A percentile compares a stretch with the other conserved stretches of the same genome.
Conservation (phyloP, 1,140 invertebrate species). For the Aphelenchoides besseyi region DNA sequence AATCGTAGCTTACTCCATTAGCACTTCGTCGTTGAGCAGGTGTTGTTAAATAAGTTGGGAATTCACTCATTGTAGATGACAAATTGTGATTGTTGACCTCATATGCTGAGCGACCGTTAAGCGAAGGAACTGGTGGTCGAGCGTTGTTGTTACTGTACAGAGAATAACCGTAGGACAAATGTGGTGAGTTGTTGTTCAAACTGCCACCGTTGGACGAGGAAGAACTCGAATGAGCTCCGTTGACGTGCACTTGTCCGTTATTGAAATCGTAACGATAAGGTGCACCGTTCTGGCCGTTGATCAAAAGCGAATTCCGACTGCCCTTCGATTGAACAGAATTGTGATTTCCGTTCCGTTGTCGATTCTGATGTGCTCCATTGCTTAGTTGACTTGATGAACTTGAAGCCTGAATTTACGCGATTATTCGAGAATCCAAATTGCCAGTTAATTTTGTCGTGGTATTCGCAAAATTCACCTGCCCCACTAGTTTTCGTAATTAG, state of each 20-base stretch:
- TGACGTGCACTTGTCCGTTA: background rate
- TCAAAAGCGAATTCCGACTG: background rate
- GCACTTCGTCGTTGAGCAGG: background rate
- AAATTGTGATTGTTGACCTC: background rate
- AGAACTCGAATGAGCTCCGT: background rate
- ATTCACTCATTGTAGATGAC: slow-evolving; percentile 9
- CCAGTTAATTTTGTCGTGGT: too few relatives aligned
- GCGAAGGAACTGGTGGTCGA: background rate
- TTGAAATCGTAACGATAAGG: background rate
- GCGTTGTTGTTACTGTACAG: background rate
- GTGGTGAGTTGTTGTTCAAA: slow-evolving; percentile 12
- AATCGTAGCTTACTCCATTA: background rate
- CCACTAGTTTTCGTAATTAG: too few relatives aligned
- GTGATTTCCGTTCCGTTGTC: background rate
- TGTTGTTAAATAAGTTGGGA: slow-evolving; percentile 4
- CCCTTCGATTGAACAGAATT: background rate
- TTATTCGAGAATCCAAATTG: too few relatives aligned
- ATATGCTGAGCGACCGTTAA: background rate
- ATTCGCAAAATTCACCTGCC: too few relatives aligned
- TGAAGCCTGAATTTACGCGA: background rate
- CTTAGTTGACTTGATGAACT: background rate
- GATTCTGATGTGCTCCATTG: background rate
- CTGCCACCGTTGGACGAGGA: background rate
- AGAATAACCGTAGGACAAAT: background rate
- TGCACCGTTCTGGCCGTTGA: background rate